Conservation (phyloP, 2,113 vertebrate species). For the Scophthalmus maximus region DNA sequence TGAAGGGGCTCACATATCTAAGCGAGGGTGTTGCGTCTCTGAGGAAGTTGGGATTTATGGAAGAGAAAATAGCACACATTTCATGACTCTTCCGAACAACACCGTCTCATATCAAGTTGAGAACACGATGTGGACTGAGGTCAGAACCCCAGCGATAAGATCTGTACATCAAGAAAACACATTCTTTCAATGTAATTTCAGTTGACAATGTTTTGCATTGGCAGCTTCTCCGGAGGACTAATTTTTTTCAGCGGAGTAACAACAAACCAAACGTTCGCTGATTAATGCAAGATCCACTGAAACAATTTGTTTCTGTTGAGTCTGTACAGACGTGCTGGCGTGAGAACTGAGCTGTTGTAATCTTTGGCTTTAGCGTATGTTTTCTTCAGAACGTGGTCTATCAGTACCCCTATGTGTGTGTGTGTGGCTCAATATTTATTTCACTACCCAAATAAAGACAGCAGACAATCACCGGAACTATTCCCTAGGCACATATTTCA, state of each 20-base stretch:
- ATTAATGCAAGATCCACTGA: slow-evolving; percentile 42
- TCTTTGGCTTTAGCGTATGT: slow-evolving; percentile 64
- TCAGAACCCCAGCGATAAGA: slow-evolving; percentile 21
- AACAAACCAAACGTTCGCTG: slow-evolving; percentile 39
- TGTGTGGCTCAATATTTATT: slow-evolving; percentile 53
- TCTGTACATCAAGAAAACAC: slow-evolving; percentile 19
- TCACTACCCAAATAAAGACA: slow-evolving; percentile 48
- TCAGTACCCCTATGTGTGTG: slow-evolving; percentile 25
- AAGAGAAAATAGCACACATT: slow-evolving; percentile 8
- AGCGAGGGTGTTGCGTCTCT: slow-evolving; percentile 9
- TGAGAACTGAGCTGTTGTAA: slow-evolving; percentile 74
- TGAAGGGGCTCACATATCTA: slow-evolving; percentile 29
- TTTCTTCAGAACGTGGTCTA: slow-evolving; percentile 53
- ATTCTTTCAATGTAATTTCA: neutral
- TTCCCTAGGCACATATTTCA: slow-evolving; percentile 19
- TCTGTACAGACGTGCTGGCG: slow-evolving; percentile 66
- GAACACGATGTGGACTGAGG: slow-evolving; percentile 15
- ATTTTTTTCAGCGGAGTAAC: slow-evolving; percentile 13
- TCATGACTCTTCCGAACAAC: slow-evolving; percentile 47
- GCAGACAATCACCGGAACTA: slow-evolving; percentile 43
- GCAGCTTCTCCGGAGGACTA: neutral
- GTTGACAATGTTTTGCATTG: slow-evolving; percentile 16
- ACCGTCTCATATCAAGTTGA: slow-evolving; percentile 26
- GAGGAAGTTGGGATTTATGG: slow-evolving; percentile 57
- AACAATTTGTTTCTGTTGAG: slow-evolving; percentile 36